Conservation (phyloP, 2,888 invertebrate species). For the Zaprionus bogoriensis region DNA sequence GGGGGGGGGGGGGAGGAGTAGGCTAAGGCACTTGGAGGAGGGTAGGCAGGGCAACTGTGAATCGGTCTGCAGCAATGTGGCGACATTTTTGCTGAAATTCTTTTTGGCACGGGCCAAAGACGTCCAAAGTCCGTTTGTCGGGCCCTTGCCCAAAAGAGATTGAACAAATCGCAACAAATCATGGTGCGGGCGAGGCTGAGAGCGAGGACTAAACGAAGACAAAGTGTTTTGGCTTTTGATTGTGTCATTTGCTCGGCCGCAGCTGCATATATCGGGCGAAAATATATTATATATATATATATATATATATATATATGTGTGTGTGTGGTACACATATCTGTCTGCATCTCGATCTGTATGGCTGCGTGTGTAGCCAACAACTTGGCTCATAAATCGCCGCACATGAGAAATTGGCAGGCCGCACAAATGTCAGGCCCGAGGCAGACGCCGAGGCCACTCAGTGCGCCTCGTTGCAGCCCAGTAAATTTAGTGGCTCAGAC, state of each 20-base stretch:
- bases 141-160: too few species aligned
- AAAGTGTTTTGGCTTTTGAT: conserved; percentile 55
- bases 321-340: neutral
- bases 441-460: conserved; percentile 54
- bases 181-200: neutral
- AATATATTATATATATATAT: neutral
- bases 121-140: too few species aligned
- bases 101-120: conserved; percentile 58
- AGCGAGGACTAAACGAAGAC: conserved; percentile 43
- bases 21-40: neutral
- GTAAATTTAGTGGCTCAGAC: conserved; percentile 43
- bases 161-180: conserved; percentile 54
- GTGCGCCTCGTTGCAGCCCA: conserved; percentile 49
- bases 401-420: conserved; percentile 65
- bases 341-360: too few species aligned
- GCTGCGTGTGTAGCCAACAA: conserved; percentile 41
- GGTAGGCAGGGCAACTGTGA: neutral
- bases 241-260: conserved; percentile 32
- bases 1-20: neutral
- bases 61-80: conserved; percentile 62
- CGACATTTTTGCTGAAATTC: conserved; percentile 70
- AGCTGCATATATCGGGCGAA: neutral
- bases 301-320: neutral
- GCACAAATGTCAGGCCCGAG: conserved; percentile 35
- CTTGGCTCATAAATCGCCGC: conserved; percentile 58